Evolutionary conservation across 2,113 vertebrate species (phyloP).

Genomic region (Chaetodon auriga): DNA sequence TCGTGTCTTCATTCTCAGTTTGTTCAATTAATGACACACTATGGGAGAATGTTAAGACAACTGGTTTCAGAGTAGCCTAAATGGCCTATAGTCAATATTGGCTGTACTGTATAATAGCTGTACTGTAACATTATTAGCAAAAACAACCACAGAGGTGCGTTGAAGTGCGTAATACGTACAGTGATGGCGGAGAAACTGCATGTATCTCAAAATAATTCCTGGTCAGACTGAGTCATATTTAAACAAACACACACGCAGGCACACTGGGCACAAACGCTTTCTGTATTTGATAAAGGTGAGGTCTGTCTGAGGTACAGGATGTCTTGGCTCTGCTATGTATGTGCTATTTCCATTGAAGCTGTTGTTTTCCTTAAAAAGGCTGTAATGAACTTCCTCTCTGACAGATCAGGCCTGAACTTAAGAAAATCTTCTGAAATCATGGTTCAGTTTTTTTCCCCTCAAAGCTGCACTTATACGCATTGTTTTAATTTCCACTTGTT

Average conservation of each 20-base stretch:
- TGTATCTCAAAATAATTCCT: neutral
- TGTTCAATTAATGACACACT: neutral
- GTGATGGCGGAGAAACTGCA: neutral
- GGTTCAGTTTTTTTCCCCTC: neutral
- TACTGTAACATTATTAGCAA: slow-evolving; percentile 8
- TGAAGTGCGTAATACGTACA: neutral
- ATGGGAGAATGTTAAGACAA: slow-evolving; percentile 7
- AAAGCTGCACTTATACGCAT: neutral
- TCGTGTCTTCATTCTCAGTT: neutral
- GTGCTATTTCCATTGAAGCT: neutral
- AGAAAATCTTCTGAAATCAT: neutral
- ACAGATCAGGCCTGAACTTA: neutral
- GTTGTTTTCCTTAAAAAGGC: neutral
- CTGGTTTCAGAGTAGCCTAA: neutral
- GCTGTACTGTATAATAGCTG: neutral
- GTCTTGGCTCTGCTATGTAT: neutral
- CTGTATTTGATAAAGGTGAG: slow-evolving; percentile 68
- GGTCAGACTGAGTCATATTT: slow-evolving; percentile 39
- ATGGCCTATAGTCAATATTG: neutral
- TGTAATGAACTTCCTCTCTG: neutral
- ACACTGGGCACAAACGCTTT: neutral
- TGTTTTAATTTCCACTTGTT: neutral
- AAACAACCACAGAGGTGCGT: neutral
- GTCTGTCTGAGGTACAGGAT: neutral
- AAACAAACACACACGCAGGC: slow-evolving; percentile 28